Conservation (phyloP, 37 sponge, comb jelly and placozoan genomes). For the Ianthella basta region DNA sequence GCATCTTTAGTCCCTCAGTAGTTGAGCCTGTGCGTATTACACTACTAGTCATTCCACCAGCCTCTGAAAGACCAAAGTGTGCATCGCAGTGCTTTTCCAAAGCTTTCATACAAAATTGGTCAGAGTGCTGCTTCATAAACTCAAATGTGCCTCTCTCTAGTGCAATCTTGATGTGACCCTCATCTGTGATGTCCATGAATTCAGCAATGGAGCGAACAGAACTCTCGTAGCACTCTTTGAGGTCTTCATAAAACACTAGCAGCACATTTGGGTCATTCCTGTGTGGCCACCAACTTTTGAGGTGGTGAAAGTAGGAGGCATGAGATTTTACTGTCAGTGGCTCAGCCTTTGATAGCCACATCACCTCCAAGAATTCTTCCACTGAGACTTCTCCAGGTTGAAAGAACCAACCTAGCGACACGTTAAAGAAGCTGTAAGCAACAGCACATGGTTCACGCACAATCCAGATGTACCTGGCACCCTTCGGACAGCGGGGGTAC, state of each 20-base stretch:
- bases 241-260: slow-evolving; percentile 43
- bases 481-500: slow-evolving; percentile 3
- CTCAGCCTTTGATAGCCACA: too few species aligned
- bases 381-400: too few species aligned
- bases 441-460: too few species aligned
- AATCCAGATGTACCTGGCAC: not conserved
- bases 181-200: slow-evolving; percentile 24
- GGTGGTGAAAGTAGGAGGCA: slow-evolving; percentile 4
- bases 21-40: not conserved
- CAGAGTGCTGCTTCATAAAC: not conserved
- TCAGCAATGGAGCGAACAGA: slow-evolving; percentile 32
- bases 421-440: too few species aligned
- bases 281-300: slow-evolving; percentile 39
- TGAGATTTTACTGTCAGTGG: too few species aligned
- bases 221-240: slow-evolving; percentile 34
- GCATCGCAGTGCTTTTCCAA: not conserved
- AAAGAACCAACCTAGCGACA: too few species aligned
- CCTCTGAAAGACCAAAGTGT: not conserved
- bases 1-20: not conserved
- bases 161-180: too few species aligned
- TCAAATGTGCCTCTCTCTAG: not conserved
- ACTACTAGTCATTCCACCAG: not conserved
- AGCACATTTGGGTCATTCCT: slow-evolving; percentile 42
- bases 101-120: not conserved
- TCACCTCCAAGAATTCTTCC: too few species aligned